phyloP scores from a whole-genome alignment of 2,113 vertebrate genomes.

The Phylloscopus trochilus region DNA sequence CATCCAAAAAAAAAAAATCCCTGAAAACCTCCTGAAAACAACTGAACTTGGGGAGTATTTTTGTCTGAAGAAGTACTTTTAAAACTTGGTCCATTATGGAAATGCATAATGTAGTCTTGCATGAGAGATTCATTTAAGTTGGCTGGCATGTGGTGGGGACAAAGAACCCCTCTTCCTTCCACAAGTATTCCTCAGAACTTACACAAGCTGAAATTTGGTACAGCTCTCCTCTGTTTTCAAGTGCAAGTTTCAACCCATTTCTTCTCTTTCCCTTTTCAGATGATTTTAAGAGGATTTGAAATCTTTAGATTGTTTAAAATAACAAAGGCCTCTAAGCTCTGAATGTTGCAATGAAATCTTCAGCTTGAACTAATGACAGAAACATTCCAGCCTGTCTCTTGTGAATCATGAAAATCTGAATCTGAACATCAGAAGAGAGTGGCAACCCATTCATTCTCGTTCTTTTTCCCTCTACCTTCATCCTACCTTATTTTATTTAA shows the following conservation, averaged over 20 bases:
- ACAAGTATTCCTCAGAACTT: not conserved
- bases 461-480: not conserved
- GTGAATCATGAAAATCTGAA: not conserved
- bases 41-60: not conserved
- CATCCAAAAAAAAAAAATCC: not conserved
- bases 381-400: not conserved
- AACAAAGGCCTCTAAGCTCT: constrained; percentile 50
- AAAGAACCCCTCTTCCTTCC: not conserved
- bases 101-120: not conserved
- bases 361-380: constrained; percentile 54
- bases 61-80: not conserved
- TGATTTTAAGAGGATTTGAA: constrained; percentile 59
- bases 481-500: constrained; percentile 29
- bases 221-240: not conserved
- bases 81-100: not conserved
- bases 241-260: constrained; percentile 32
- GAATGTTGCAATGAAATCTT: constrained; percentile 20
- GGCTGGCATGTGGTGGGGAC: not conserved
- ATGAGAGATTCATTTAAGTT: not conserved
- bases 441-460: not conserved
- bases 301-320: constrained; percentile 43
- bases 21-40: not conserved
- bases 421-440: not conserved
- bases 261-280: constrained; percentile 12
- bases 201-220: not conserved